Base-by-base conservation (phyloP, 1,140 invertebrate genomes). In the Zaprionus lachaisei region DNA sequence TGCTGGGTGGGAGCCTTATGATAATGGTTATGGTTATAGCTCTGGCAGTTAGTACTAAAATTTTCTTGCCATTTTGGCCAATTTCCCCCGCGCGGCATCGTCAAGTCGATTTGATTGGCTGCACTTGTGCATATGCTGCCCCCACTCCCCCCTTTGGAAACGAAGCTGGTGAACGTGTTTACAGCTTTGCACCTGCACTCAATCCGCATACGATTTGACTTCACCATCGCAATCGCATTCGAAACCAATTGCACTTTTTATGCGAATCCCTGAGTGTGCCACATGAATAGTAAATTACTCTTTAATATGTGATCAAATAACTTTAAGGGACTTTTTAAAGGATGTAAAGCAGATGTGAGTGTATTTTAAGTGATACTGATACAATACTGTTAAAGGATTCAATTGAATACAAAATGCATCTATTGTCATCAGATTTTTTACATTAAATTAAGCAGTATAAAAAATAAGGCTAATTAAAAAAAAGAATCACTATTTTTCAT, bases 1-100 rank as follows among this genome's bases (percentile, higher is more conserved):
- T 3, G 9, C 9, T 34, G 2, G 22, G 56, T 4, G 9, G 37
- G 41, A 9, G 55, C 12, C 26, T 37, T 56, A 34, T 63, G 37
- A 41, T 71, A 57, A 72, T 65, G 44, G 61, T 55, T 54, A 76
- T 72, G 44, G 55, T 63, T 49, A 54, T 56, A 11, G 34, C 57
- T 9, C 24, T 61, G 28, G 49, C 67, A 47, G 31, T 31, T 38
- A 17, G 24, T 56, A 26, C 57, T 41, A 11, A 26, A 63, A 74
- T 44, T 68, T 26, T 26, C 49, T 28, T 34, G 44, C 51, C 9
- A 44, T 22, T 49, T 57, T 67, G 55, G 55, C 54, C 54, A 67
- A 57, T 57, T 67, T 51, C 47, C 47, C 12, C 14, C 14, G 3
- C 5, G 15, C 41, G 38, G 38, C 34, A 38, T 34, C 31, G 54